Conservation (phyloP, 2,888 invertebrate species). For the Hetaerina titia region DNA sequence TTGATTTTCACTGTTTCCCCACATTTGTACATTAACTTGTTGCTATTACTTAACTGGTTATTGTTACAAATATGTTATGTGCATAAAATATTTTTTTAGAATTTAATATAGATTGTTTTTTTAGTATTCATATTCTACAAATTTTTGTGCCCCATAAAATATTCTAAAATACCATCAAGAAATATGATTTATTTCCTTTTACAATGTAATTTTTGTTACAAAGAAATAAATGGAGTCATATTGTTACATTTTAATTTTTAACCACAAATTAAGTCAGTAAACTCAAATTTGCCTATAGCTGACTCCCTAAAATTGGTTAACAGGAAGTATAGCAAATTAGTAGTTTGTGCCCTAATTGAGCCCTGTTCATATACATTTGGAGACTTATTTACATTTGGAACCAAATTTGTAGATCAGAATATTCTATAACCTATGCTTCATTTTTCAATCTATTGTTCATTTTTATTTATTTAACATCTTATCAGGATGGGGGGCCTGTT, state of each 20-base stretch:
- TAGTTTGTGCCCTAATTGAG: too few species aligned
- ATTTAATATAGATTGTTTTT: not conserved
- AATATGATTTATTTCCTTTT: not conserved
- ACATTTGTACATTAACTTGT: not conserved
- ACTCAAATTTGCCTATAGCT: conserved; percentile 7
- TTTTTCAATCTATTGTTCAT: too few species aligned
- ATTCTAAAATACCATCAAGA: not conserved
- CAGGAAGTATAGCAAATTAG: too few species aligned
- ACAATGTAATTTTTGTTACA: not conserved
- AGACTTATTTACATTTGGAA: too few species aligned
- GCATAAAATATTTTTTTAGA: not conserved
- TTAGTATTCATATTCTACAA: not conserved
- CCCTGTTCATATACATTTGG: too few species aligned
- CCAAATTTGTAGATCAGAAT: too few species aligned
- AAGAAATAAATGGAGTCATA: not conserved
- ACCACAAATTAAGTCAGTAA: too few species aligned
- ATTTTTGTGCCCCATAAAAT: not conserved
- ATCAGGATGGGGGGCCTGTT: too few species aligned
- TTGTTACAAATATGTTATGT: not conserved
- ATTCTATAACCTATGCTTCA: too few species aligned
- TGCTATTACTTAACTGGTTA: not conserved
- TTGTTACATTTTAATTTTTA: not conserved
- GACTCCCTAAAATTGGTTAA: not conserved
- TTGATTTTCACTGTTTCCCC: not conserved
- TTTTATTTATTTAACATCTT: too few species aligned